Evolutionary conservation across 1,140 invertebrate genomes (phyloP), one percentile per base, ranked within the genome.

Genomic region (Drosophila sproati): DNA sequence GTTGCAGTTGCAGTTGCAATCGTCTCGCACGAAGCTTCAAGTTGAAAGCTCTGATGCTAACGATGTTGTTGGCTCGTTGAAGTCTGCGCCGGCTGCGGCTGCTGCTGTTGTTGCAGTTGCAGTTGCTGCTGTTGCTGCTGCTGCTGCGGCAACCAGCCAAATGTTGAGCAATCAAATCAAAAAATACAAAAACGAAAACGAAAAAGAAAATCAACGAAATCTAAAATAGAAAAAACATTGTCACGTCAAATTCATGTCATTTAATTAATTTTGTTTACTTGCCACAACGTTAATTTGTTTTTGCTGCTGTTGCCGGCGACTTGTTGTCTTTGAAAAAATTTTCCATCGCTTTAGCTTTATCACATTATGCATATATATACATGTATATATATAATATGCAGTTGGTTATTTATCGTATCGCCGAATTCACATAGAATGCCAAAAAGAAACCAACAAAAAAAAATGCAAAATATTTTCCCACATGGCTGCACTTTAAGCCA

Each of bases 211-310:
- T 32, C 28, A 62, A 62, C 20, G 29, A 37, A 64, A 48, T 55
- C 28, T 48, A 45, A 28, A 54, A 56, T 39, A 39, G 67, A 80
- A 80, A 90, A 85, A 89, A 89, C 83, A 89, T 91, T 91, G 88
- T 91, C 89, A 91, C 88, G 89, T 89, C 89, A 91, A 91, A 91
- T 89, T 85, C 88, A 83, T 91, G 88, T 91, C 85, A 89, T 91
- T 91, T 91, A 91, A 91, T 91, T 91, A 91, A 91, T 91, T 91
- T 91, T 91, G 78, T 91, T 91, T 91, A 91, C 79, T 91, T 91
- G 80, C 79, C 77, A 70, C 74, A 87, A 80, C 81, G 72, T 78
- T 76, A 82, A 90, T 90, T 85, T 89, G 81, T 82, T 87, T 76
- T 73, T 85, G 66, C 57, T 59, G 68, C 57, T 68, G 55, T 29